These are phyloP conservation scores for Corythaeola cristata DNA, from an alignment of 2,113 vertebrate genomes.

Conservation along the genomic window DNA sequence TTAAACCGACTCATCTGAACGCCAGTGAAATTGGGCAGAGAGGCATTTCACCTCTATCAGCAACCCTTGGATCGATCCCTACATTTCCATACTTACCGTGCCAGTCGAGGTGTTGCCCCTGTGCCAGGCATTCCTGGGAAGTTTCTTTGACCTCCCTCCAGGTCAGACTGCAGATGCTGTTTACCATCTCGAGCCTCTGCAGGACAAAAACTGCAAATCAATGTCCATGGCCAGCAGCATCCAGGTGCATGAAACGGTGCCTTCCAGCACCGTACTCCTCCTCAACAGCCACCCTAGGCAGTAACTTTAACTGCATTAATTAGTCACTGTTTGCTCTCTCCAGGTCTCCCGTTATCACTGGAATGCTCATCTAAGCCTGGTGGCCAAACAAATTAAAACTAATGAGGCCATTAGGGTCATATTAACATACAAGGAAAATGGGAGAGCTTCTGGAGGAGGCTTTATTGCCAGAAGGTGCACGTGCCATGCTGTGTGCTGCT, in stretches of 20 bases:
- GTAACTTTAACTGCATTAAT: slow-evolving; percentile 39
- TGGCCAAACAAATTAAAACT: slow-evolving; percentile 71
- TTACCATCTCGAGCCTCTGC: neutral
- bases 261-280: neutral
- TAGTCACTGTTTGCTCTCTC: slow-evolving; percentile 48
- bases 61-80: neutral
- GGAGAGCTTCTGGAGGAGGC: neutral
- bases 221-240: neutral
- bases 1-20: neutral
- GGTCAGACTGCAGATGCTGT: neutral
- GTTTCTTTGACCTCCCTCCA: neutral
- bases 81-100: neutral
- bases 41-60: neutral
- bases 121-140: neutral
- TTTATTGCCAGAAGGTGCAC: neutral
- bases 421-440: neutral
- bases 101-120: neutral
- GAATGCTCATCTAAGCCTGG: slow-evolving; percentile 49
- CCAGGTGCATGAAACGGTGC: neutral
- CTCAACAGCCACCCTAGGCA: neutral
- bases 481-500: rapidly evolving
- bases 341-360: neutral
- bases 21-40: neutral
- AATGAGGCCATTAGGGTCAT: slow-evolving; percentile 66
- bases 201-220: neutral